These are phyloP conservation scores for Hydrolagus colliei DNA, from an alignment of 2,797 vertebrate species.

Conservation along the genomic window DNA sequence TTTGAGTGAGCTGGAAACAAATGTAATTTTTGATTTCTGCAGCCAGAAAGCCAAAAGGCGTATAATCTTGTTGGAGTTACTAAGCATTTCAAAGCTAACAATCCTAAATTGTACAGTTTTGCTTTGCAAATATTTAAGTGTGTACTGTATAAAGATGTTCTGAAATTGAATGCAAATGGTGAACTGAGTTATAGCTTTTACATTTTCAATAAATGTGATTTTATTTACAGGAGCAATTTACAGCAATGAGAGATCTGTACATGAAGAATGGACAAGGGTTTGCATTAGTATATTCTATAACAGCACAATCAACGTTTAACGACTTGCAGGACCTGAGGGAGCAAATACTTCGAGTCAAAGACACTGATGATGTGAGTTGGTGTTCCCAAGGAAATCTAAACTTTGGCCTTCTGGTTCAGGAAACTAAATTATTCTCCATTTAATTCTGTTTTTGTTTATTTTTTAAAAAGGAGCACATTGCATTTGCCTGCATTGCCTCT, in stretches of 20 bases:
- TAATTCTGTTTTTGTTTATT: constrained; percentile 8
- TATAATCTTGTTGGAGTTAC: no score
- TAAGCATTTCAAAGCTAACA: no score
- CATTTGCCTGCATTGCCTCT: no score
- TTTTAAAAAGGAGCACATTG: not conserved
- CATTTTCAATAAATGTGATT: not conserved
- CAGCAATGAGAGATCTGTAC: constrained; percentile 89
- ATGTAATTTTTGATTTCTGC: no score
- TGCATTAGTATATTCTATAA: constrained; percentile 91
- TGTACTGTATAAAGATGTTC: not conserved
- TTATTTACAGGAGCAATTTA: constrained; percentile 82
- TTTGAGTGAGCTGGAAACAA: no score
- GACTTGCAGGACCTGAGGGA: constrained; percentile 88
- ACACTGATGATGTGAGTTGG: constrained; percentile 75
- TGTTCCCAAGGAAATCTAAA: not conserved
- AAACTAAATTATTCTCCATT: not conserved
- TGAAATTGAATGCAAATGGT: not conserved
- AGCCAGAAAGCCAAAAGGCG: no score
- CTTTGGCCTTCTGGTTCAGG: not conserved
- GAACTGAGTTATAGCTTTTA: not conserved
- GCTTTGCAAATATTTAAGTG: not conserved
- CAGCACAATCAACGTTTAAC: constrained; percentile 92
- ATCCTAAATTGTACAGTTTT: not conserved
- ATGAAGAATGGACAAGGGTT: constrained; percentile 96
- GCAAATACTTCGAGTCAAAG: constrained; percentile 91